Percentiles rank a stretch among this genome's conserved stretches.
Evolutionary conservation across 2,888 invertebrate species (phyloP).

Genomic region (Drosophila kambysellisi): DNA sequence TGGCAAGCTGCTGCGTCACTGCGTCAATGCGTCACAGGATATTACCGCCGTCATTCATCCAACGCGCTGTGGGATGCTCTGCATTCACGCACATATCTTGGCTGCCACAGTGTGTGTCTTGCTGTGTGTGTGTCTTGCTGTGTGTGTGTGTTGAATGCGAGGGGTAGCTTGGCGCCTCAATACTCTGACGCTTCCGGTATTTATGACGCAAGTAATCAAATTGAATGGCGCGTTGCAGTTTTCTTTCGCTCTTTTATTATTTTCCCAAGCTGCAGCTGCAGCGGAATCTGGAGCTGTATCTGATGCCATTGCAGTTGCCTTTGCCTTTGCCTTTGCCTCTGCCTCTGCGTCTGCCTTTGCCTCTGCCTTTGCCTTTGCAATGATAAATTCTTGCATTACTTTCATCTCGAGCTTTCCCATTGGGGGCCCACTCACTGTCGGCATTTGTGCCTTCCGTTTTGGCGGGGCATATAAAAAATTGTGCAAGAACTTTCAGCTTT

Average conservation of each 20-base stretch:
- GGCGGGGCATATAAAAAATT: constrained; percentile 72
- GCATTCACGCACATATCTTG: constrained; percentile 65
- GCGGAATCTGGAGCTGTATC: constrained; percentile 7
- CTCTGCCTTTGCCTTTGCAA: constrained; percentile 42
- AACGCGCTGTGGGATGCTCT: constrained; percentile 23
- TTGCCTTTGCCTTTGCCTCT: constrained; percentile 1
- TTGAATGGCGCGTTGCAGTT: constrained; percentile 80
- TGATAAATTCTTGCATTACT: constrained; percentile 70
- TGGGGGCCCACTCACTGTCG: not conserved
- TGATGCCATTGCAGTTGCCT: constrained; percentile 5
- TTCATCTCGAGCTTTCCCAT: constrained; percentile 14
- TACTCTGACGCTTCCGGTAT: constrained; percentile 80
- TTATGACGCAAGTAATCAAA: constrained; percentile 81
- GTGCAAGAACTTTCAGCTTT: constrained; percentile 79
- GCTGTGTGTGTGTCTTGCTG: not conserved
- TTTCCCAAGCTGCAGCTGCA: constrained; percentile 51
- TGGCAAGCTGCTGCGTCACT: constrained; percentile 60
- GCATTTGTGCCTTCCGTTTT: constrained; percentile 33
- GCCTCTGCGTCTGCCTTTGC: constrained; percentile 16
- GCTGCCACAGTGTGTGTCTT: not conserved
- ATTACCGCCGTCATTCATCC: constrained; percentile 80
- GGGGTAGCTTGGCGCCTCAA: constrained; percentile 66
- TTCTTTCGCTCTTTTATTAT: constrained; percentile 63
- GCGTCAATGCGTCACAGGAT: constrained; percentile 79
- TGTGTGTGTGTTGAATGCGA: constrained; percentile 5